Conservation (phyloP, 2,797 vertebrate species). For the Bradypus variegatus region DNA sequence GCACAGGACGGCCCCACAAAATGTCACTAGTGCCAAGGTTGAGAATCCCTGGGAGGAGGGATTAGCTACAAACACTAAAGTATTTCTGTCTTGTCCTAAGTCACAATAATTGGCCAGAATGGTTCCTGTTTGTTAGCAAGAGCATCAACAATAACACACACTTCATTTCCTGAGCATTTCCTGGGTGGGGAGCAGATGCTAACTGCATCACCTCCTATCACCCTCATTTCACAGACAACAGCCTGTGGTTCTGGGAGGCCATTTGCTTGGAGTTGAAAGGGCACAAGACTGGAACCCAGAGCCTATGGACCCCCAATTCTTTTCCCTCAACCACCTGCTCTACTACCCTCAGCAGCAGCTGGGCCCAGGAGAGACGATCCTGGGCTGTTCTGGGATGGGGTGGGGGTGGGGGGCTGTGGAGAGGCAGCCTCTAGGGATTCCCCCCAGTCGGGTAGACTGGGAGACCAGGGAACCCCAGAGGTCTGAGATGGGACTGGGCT, state of each 20-base stretch:
- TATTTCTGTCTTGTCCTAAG: neutral
- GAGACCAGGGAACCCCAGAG: neutral
- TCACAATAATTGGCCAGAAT: neutral
- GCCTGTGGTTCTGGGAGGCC: neutral
- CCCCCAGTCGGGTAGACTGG: neutral
- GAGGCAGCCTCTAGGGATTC: neutral
- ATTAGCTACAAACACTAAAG: neutral
- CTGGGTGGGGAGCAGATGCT: neutral
- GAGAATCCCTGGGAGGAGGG: neutral
- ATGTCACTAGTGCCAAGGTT: neutral
- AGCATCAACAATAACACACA: neutral
- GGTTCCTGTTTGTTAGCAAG: neutral
- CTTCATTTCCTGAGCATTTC: neutral
- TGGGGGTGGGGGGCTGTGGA: no score
- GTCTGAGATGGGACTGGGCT: no score
- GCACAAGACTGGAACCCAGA: neutral
- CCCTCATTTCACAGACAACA: neutral
- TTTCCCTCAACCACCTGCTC: neutral
- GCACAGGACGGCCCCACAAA: neutral
- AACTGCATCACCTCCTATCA: no score
- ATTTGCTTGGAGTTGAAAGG: neutral
- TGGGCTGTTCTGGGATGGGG: neutral
- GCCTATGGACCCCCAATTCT: neutral
- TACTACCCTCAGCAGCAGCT: neutral
- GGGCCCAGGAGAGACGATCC: neutral